phyloP scores from a whole-genome alignment of 2,797 vertebrate genomes.

The Poecilia gillii region DNA sequence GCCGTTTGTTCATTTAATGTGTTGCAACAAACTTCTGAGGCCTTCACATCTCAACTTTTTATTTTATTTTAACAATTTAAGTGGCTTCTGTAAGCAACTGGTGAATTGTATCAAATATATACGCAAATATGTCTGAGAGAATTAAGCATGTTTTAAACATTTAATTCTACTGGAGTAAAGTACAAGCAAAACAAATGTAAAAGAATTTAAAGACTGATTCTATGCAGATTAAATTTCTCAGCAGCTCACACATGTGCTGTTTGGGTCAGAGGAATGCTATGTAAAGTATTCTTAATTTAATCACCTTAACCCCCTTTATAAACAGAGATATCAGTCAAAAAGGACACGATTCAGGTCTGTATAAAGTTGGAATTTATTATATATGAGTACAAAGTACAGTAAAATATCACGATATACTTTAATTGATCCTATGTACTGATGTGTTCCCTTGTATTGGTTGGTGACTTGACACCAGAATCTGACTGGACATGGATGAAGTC shows the following conservation, averaged over 20 bases:
- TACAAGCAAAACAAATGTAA: neutral
- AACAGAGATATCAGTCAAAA: conserved; percentile 17
- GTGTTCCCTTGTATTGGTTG: conserved; percentile 38
- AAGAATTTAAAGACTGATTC: neutral
- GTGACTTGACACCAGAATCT: conserved; percentile 36
- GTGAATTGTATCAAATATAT: neutral
- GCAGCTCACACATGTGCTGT: neutral
- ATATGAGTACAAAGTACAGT: conserved; percentile 71
- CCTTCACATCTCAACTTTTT: too few relatives aligned
- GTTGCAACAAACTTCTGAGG: too few relatives aligned
- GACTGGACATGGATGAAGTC: conserved; percentile 44
- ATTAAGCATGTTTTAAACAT: neutral
- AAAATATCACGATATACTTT: conserved; percentile 72
- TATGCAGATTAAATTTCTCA: neutral
- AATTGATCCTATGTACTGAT: conserved; percentile 64
- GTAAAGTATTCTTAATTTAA: neutral
- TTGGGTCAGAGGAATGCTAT: neutral
- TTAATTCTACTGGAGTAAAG: neutral
- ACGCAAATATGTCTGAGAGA: neutral
- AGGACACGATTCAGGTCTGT: conserved; percentile 37
- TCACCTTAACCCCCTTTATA: neutral
- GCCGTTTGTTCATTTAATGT: too few relatives aligned
- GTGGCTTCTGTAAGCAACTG: too few relatives aligned
- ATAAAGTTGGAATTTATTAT: conserved; percentile 76
- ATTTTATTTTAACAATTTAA: too few relatives aligned